Base-by-base conservation (phyloP, 2,888 invertebrate species). In the Calameuta filiformis region DNA sequence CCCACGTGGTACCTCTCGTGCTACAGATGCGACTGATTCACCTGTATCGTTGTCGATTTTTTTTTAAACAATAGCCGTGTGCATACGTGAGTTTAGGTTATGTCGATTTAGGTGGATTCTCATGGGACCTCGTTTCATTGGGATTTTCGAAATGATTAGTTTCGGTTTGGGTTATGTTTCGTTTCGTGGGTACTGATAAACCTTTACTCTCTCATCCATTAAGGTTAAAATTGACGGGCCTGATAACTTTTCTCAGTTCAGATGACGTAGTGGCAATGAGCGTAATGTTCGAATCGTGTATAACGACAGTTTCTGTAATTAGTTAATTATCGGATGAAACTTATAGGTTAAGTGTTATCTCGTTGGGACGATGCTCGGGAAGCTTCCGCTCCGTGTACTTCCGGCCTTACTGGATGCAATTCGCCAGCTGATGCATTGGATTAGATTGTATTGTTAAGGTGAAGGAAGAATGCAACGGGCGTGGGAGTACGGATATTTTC, bases 371-470 rank as follows among this genome's bases (percentile, higher is more conserved):
- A 2, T 56, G 56, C 2, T 56, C 56, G 9, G 56, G 23, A 56
- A 23, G 23, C 2, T 56, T 56, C 40, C 56, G 56, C 23, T 56
- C 23, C 56, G 23, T 56, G 56, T 2, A 56, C 23, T 56, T 56
- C 56, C 56, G 56, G 56, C 40, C 40, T 23, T 56, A 23, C 56
- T 23, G 6, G 84, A 85, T 89, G 88, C 89, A 89, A 87, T 89
- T 87, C 82, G 85, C 90, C 90, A 90, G 90, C 90, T 90, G 90
- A 86, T 89, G 56, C 23, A 56, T 23, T 56, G 56, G 6, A 56
- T 23, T 3, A 56, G 56, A 1, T 23, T 56, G 23, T 56, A 56
- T 23, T 56, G 2, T 56, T 56, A 56, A 56, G n/a, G 31, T 30
- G 73, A 71, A 37, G 81, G 37, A 74, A 73, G 69, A 75, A 56